Base-by-base conservation (phyloP, 2,888 invertebrate species). In the Caenorhabditis sp. region DNA sequence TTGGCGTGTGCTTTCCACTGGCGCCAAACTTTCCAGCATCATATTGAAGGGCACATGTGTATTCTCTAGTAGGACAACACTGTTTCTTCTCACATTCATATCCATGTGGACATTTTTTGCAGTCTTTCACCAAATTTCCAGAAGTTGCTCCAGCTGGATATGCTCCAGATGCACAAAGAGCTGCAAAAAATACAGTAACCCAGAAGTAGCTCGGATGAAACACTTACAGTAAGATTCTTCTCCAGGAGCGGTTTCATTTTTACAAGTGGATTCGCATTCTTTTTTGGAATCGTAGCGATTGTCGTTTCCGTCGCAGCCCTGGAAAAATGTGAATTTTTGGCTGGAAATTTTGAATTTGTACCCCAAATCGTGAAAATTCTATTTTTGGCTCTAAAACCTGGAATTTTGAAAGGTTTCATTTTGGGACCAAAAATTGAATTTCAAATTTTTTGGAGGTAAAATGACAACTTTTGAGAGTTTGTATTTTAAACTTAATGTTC, bases 21-120 rank as follows among this genome's bases (percentile, higher is more conserved):
- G 73, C 67, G 1, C 83, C 83, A 60, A 84, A 86, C 58, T 81
- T 76, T 20, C 86, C 86, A 5, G 86, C 85, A 59, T 87, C 86
- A 61, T 86, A 86, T 26, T 83, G 78, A 3, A 85, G 69, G 12
- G 67, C 58, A 54, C 86, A 86, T 1, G 79, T 81, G 63, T 67
- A 63, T 72, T 84, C 84, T 84, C 77, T 85, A 12, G 81, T 76
- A 0, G 85, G 84, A 58, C 86, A 86, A 38, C 86, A 86, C 20
- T 79, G 58, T 20, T 70, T 70, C 10, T 71, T 60, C 38, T 76
- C 69, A 65, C 85, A 87, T 25, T 70, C 72, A 67, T 86, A 83
- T 17, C 83, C 81, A 20, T 79, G 71, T 7, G 86, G 86, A 52
- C 86, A 86, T 52, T 78, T 76, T 17, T 72, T 61, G 56, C 85